Conservation (phyloP, 2,888 invertebrate genomes). For the Linyphia triangularis region DNA sequence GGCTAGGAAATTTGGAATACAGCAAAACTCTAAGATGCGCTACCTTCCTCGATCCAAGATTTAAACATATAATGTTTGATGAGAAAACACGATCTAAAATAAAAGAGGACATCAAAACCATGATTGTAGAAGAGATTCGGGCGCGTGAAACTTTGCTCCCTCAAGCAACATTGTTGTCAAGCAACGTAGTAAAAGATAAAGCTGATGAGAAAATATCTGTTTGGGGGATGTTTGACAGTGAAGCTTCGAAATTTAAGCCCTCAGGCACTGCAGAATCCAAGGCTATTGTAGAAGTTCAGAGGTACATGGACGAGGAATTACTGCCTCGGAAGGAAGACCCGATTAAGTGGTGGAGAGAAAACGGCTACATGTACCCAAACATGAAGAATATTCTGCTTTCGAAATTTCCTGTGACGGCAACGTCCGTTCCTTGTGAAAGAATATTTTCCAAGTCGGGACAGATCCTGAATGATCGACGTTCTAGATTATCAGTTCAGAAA, state of each 20-base stretch:
- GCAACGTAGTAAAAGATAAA: background rate
- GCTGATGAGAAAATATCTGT: background rate
- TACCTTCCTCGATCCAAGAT: slow-evolving; percentile 12
- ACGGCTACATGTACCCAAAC: slow-evolving; percentile 8
- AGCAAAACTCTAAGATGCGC: background rate
- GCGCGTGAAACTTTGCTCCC: too few relatives aligned
- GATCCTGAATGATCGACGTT: background rate
- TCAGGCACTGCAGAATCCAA: background rate
- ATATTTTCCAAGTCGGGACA: background rate
- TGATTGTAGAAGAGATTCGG: too few relatives aligned
- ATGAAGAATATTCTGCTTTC: background rate
- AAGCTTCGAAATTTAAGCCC: background rate
- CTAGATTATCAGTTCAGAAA: background rate
- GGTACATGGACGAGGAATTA: background rate
- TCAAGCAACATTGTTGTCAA: too few relatives aligned
- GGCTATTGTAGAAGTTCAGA: slow-evolving; percentile 3
- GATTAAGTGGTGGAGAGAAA: slow-evolving; percentile 22
- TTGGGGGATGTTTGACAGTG: background rate
- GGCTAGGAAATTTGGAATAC: too few relatives aligned
- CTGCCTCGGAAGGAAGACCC: slow-evolving; percentile 2
- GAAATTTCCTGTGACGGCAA: background rate
- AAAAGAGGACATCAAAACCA: background rate
- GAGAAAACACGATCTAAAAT: background rate
- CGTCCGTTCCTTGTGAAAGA: slow-evolving; percentile 15
- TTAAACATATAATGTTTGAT: slow-evolving; percentile 23